Conservation (phyloP, 2,888 invertebrate species). For the Chelonus formosanus region DNA sequence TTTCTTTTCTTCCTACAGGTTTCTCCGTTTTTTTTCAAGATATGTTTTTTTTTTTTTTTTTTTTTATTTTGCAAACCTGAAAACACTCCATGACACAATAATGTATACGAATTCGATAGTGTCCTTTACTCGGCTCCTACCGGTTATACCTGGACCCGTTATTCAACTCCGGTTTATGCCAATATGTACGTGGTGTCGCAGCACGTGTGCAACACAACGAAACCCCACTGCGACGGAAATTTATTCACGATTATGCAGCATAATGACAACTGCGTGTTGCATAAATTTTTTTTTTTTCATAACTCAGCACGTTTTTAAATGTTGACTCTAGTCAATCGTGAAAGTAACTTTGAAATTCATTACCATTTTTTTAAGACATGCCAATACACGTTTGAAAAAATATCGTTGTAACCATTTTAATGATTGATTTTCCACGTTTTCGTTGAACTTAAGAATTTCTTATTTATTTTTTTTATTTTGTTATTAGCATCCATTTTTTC, state of each 20-base stretch:
- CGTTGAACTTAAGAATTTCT: too few relatives aligned
- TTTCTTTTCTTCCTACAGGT: too few relatives aligned
- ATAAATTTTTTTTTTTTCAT: slow-evolving; percentile 13
- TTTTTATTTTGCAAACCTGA: neutral
- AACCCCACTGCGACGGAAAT: slow-evolving; percentile 28
- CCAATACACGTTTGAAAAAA: too few relatives aligned
- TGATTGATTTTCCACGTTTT: too few relatives aligned
- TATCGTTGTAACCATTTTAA: too few relatives aligned
- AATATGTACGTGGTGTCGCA: slow-evolving; percentile 22
- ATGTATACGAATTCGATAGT: slow-evolving; percentile 26
- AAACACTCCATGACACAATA: neutral
- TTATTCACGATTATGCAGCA: slow-evolving; percentile 32
- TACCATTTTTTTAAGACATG: neutral
- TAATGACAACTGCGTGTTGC: slow-evolving; percentile 19
- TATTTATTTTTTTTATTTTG: too few relatives aligned
- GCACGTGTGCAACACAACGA: slow-evolving; percentile 21
- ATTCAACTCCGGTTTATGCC: slow-evolving; percentile 36
- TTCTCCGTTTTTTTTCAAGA: too few relatives aligned
- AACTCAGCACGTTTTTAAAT: slow-evolving; percentile 12
- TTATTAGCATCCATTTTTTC: too few relatives aligned
- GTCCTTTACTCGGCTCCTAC: slow-evolving; percentile 30
- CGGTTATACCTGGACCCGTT: slow-evolving; percentile 33
- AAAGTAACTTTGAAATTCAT: slow-evolving; percentile 1
- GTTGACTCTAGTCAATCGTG: neutral
- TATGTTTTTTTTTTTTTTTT: neutral